Conservation (phyloP, 37 sponge, comb jelly and placozoan genomes). For the Crambe crambe region DNA sequence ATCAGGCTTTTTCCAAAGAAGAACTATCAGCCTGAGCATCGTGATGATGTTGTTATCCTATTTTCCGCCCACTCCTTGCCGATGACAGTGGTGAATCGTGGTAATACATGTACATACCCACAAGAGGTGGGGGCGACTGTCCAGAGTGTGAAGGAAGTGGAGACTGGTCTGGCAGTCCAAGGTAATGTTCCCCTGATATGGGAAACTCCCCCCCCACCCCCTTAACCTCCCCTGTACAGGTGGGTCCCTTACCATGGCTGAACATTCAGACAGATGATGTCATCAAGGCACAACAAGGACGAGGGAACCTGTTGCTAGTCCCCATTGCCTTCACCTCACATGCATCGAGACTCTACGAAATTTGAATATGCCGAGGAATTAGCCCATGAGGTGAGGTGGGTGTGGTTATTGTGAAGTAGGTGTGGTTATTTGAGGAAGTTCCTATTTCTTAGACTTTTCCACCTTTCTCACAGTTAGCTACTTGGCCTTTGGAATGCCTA, state of each 20-base stretch:
- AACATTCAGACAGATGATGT: constrained; percentile 94
- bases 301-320: constrained; percentile 85
- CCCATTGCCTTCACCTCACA: constrained; percentile 98
- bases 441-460: no score
- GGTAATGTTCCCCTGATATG: constrained; percentile 31
- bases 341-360: constrained; percentile 96
- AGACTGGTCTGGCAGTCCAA: constrained; percentile 95
- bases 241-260: constrained; percentile 96
- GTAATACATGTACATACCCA: no score
- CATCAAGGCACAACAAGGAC: constrained; percentile 75
- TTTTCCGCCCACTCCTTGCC: constrained; percentile 97
- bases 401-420: no score
- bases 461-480: no score
- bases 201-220: neutral
- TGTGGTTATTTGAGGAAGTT: no score
- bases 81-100: constrained; percentile 87
- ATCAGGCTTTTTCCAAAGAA: constrained; percentile 63
- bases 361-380: constrained; percentile 87
- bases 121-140: constrained; percentile 95
- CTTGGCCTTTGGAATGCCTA: no score
- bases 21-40: constrained; percentile 48
- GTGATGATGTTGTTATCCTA: constrained; percentile 83
- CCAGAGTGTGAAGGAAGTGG: constrained; percentile 90
- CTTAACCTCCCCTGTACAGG: no score
- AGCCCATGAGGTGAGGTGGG: constrained; percentile 56